phyloP scores from a whole-genome alignment of 2,113 vertebrate species.

The Dromiciops gliroides region DNA sequence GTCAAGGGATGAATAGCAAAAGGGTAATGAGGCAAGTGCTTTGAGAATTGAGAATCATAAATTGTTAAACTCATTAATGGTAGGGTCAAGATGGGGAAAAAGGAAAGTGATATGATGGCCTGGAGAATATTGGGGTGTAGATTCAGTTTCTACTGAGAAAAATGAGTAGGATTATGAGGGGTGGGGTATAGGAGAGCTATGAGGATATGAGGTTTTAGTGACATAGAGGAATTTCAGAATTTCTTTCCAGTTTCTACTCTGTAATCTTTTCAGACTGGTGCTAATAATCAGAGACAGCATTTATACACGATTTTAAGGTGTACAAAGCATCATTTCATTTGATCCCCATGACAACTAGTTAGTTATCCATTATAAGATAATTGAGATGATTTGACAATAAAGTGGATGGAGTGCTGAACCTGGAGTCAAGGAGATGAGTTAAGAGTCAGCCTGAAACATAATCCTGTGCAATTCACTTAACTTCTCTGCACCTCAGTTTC shows the following conservation, averaged over 20 bases:
- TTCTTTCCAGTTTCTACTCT: neutral
- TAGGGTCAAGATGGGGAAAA: neutral
- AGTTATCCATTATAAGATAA: neutral
- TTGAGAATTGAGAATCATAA: neutral
- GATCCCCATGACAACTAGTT: neutral
- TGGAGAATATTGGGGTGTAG: neutral
- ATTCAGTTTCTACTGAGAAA: neutral
- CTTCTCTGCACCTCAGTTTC: too few relatives aligned
- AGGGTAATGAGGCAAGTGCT: neutral
- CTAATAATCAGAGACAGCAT: neutral
- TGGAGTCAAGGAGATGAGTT: neutral
- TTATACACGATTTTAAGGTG: neutral
- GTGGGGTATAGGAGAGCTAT: neutral
- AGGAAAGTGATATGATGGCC: neutral
- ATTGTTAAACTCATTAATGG: neutral
- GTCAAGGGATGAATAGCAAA: neutral
- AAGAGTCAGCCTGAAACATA: neutral
- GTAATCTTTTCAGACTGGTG: neutral
- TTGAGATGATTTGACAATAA: neutral
- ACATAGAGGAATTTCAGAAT: neutral
- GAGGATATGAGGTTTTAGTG: neutral
- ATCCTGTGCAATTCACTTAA: too few relatives aligned
- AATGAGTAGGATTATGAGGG: neutral
- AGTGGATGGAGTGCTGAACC: neutral
- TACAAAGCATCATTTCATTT: neutral